Base-by-base conservation (phyloP, 2,888 invertebrate genomes). In the Himalopsyche tibetana region DNA sequence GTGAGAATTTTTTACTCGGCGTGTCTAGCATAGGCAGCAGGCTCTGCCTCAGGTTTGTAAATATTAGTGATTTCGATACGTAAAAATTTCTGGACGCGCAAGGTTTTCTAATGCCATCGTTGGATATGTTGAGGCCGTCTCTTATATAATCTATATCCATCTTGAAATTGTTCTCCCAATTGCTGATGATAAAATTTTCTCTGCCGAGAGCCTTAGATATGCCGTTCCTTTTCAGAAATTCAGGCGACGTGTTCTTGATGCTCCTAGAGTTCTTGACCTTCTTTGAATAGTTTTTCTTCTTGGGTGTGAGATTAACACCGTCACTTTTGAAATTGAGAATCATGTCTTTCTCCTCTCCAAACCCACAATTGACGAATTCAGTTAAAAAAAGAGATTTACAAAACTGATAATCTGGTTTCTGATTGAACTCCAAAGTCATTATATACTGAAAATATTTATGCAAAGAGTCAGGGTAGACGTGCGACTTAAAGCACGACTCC, bases 331-430 rank as follows among this genome's bases (percentile, higher is more conserved):
- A 94, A 90, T 94, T 94, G 4, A 93, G 89, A 9, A 89, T 90
- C 28, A 91, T 88, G 55, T 92, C 92, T 89, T 92, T 92, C 86
- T 91, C 92, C 38, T 88, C 84, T 82, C 89, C 88, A 88, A 89
- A 92, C 9, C 94, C 95, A 89, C 94, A 93, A 86, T 94, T 94
- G 79, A 93, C 91, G 63, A 96, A 92, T 89, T 96, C 96, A 87
- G 94, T 94, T 89, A 92, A 93, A 89, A 98, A 95, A 55, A 97
- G 91, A 88, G 93, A 94, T 89, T 95, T 94, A 89, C 96, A 96
- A 88, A 94, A 95, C 36, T 94, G 93, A 91, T 97, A 98, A 90
- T 97, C 95, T 0, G 97, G 98, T 89, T 94, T 93, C 88, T 96
- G 95, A 83, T 95, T 95, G 90, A 96, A 97, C 55, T 95, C 94